These are phyloP conservation scores for Piaya cayana DNA, from an alignment of 2,113 vertebrate genomes.

Conservation along the genomic window DNA sequence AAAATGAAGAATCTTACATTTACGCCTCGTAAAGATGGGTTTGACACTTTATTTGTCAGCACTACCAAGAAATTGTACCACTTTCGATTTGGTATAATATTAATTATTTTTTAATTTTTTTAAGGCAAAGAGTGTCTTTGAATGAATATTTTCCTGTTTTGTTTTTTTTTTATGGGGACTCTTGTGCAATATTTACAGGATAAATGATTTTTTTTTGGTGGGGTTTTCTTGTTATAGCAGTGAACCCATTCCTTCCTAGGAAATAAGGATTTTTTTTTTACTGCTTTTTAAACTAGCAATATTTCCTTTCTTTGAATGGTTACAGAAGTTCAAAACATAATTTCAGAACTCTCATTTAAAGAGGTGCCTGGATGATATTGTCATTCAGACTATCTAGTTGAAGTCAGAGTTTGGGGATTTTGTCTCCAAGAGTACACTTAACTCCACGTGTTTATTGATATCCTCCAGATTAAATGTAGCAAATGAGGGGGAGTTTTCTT, in stretches of 20 bases:
- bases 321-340: not conserved
- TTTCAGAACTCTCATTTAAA: not conserved
- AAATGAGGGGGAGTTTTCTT: not conserved
- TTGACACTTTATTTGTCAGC: not conserved
- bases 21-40: not conserved
- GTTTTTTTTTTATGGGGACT: not conserved
- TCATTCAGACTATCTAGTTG: not conserved
- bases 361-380: not conserved
- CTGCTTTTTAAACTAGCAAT: not conserved
- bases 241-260: not conserved
- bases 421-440: not conserved
- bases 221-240: not conserved
- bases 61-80: not conserved
- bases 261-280: rapidly evolving
- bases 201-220: not conserved
- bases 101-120: not conserved
- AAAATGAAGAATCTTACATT: not conserved
- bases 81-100: not conserved
- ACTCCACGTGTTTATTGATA: not conserved
- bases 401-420: not conserved
- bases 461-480: not conserved
- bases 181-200: not conserved
- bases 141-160: rapidly evolving
- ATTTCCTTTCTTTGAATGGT: not conserved
- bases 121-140: not conserved